These are phyloP conservation scores for Dascyllus trimaculatus DNA, from an alignment of 2,113 vertebrate genomes.

Conservation along the genomic window DNA sequence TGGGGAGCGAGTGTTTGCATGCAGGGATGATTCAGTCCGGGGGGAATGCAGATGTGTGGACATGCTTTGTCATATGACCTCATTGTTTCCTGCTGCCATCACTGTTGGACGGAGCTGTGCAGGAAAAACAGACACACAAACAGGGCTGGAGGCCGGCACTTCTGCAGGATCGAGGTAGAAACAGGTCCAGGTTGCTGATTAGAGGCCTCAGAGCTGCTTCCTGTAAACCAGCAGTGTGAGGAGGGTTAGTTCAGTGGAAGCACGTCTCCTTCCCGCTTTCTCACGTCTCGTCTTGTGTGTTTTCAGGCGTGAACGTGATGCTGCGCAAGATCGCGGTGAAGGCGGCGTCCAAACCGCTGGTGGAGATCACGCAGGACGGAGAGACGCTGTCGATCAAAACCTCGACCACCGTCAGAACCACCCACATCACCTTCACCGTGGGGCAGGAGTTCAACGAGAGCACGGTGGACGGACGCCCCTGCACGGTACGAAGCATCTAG, in stretches of 20 bases:
- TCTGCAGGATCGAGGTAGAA: no score
- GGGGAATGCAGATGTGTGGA: slow-evolving; percentile 64
- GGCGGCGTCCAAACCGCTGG: slow-evolving; percentile 91
- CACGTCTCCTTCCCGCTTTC: no score
- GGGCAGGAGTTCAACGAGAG: slow-evolving; percentile 93
- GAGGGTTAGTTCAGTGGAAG: no score
- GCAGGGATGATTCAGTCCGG: slow-evolving; percentile 39
- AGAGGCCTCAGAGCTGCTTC: no score
- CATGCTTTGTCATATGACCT: slow-evolving; percentile 67
- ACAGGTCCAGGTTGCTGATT: no score
- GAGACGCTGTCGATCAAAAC: slow-evolving; percentile 93
- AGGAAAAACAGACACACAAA: slow-evolving; percentile 16
- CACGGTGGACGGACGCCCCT: slow-evolving; percentile 93
- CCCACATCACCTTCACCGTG: slow-evolving; percentile 92
- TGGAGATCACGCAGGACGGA: slow-evolving; percentile 93
- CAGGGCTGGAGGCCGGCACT: no score
- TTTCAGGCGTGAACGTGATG: slow-evolving; percentile 92
- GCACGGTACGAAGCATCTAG: slow-evolving; percentile 84
- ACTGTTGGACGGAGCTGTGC: slow-evolving; percentile 40
- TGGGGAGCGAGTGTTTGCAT: slow-evolving; percentile 10
- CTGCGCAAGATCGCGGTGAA: slow-evolving; percentile 93
- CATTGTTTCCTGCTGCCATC: slow-evolving; percentile 63
- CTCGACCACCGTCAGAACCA: slow-evolving; percentile 92
- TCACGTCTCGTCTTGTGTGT: not conserved
- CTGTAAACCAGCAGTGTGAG: no score